Conservation (phyloP, 2,888 invertebrate species). For the Heteromyza rotundicornis region DNA sequence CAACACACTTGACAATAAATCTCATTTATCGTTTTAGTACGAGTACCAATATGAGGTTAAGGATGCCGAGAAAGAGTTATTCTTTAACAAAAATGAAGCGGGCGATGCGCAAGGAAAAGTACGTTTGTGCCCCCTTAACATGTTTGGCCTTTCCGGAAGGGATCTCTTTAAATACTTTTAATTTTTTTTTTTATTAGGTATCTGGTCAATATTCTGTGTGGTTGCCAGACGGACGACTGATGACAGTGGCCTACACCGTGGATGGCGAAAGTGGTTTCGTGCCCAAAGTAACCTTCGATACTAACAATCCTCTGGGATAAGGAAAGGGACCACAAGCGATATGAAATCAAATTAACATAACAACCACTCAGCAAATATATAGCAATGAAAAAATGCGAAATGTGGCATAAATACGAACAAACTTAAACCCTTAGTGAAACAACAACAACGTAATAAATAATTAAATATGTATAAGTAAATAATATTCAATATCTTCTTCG, state of each 20-base stretch:
- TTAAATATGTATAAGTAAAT: neutral
- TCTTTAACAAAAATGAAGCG: slow-evolving; percentile 73
- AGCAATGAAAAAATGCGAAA: neutral
- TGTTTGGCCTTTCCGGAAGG: neutral
- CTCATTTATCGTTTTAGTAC: slow-evolving; percentile 67
- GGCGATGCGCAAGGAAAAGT: slow-evolving; percentile 71
- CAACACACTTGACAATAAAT: too few species aligned
- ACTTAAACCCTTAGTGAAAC: neutral
- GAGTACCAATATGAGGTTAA: slow-evolving; percentile 78
- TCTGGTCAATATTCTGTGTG: slow-evolving; percentile 73
- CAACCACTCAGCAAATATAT: neutral
- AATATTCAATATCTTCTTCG: slow-evolving; percentile 9
- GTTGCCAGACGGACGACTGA: slow-evolving; percentile 74
- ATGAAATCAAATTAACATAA: neutral
- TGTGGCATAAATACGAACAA: neutral
- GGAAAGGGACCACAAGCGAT: neutral
- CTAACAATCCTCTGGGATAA: slow-evolving; percentile 66
- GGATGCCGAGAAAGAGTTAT: slow-evolving; percentile 71
- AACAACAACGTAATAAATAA: neutral
- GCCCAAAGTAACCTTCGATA: slow-evolving; percentile 72
- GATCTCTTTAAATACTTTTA: too few species aligned
- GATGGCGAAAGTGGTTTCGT: slow-evolving; percentile 77
- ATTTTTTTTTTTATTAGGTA: slow-evolving; percentile 48
- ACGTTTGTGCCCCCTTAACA: neutral
- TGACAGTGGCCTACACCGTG: slow-evolving; percentile 76